A percentile compares a stretch with the other conserved stretches of the same genome.
Conservation (phyloP, 1,140 invertebrate species). For the Pygmarrhopalites habei region DNA sequence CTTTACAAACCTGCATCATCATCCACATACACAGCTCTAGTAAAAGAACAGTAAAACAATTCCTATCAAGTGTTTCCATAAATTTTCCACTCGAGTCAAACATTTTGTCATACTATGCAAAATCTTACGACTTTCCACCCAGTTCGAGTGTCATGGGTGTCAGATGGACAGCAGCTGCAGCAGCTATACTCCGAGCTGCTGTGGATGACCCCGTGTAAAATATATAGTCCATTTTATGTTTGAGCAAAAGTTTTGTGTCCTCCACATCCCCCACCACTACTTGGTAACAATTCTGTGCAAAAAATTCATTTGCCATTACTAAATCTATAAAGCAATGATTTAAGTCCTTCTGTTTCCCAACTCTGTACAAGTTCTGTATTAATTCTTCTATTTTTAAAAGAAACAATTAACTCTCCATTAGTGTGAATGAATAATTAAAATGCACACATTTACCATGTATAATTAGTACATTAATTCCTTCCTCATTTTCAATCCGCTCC, state of each 20-base stretch:
- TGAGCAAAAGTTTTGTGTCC: conserved; percentile 51
- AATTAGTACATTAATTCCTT: not conserved
- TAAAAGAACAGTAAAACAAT: not conserved
- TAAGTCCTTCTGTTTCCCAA: too few relatives aligned
- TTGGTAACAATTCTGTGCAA: conserved; percentile 46
- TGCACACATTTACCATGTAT: not conserved
- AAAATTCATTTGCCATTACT: conserved; percentile 9
- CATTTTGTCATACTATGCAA: not conserved
- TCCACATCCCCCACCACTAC: conserved; percentile 50
- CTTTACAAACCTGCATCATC: not conserved
- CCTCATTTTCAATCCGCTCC: too few relatives aligned
- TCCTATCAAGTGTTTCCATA: not conserved
- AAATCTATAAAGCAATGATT: too few relatives aligned
- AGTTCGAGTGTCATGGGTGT: conserved; percentile 59
- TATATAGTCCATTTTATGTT: conserved; percentile 53
- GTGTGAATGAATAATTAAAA: too few relatives aligned
- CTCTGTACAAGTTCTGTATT: too few relatives aligned
- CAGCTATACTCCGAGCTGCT: conserved; percentile 53
- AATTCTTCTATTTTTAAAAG: too few relatives aligned
- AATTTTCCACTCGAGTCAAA: not conserved
- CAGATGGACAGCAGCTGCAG: conserved; percentile 54
- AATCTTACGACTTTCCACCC: conserved; percentile 51
- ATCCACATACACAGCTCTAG: not conserved
- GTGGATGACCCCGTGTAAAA: conserved; percentile 56
- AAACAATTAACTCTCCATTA: too few relatives aligned